Conservation (phyloP, 2,113 vertebrate species). For the Camelus dromedarius region DNA sequence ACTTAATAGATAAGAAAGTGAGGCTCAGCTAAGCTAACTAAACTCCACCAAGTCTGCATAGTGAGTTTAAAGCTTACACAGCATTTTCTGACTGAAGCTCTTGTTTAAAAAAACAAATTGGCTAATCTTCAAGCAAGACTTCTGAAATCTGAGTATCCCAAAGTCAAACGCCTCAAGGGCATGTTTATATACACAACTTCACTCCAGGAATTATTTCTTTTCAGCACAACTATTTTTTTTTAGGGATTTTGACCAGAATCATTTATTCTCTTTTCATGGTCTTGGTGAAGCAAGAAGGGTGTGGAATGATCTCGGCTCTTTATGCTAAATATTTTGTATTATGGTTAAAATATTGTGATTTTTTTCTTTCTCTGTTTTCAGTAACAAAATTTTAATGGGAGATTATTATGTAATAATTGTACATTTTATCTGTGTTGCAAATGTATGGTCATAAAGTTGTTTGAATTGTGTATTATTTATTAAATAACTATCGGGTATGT, state of each 20-base stretch:
- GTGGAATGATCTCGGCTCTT: not conserved
- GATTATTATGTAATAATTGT: not conserved
- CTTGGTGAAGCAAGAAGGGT: not conserved
- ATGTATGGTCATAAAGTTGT: not conserved
- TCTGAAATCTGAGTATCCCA: not conserved
- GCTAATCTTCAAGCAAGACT: not conserved
- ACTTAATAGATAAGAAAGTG: slow-evolving; percentile 39
- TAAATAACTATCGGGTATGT: not conserved
- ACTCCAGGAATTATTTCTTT: not conserved
- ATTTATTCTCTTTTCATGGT: not conserved
- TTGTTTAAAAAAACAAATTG: slow-evolving; percentile 26
- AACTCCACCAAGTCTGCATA: not conserved
- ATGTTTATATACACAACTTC: not conserved
- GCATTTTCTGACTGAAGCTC: not conserved
- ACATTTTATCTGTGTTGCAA: not conserved
- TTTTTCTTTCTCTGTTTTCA: not conserved
- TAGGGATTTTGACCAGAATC: not conserved
- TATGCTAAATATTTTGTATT: not conserved
- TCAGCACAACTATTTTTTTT: not conserved
- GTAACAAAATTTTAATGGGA: not conserved
- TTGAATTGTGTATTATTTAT: not conserved
- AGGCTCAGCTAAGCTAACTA: not conserved
- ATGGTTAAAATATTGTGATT: not conserved
- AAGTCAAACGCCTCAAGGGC: not conserved
- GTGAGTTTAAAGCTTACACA: not conserved